Evolutionary conservation across 2,888 invertebrate species (phyloP), one percentile per base, ranked within the genome.

Genomic region (Pyrocoelia pectoralis): DNA sequence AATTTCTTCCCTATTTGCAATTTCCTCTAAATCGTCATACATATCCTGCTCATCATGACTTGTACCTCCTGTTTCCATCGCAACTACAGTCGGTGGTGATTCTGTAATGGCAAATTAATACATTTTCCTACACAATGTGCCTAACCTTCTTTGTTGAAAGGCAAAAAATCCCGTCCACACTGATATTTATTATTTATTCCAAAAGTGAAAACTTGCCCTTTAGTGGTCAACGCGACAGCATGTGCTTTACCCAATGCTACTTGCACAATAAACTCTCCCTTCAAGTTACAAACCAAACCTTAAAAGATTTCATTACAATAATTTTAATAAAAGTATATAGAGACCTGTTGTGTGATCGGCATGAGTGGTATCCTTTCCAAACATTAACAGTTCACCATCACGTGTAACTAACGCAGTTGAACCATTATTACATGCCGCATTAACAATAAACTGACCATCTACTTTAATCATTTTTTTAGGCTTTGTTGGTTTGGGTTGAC

Each of bases 171-270:
- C 67, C 97, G 84, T 2, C 98, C 98, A 82, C 98, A 98, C 78
- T 98, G 98, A 0, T 97, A 97, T 79, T 97, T 96, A 79, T 98
- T 98, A 81, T 98, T 98, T 66, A 98, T 92, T 3, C 98, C 98
- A 81, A 98, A 97, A 0, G 98, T 96, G 79, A 91, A 97, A 1
- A 98, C 89, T 72, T 92, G 90, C 0, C 98, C 98, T 76, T 92
- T 92, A 70, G 88, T 90, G 10, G 93, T 95, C 9, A 98, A 83
- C 0, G 89, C 93, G 0, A 95, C 93, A n/a, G 93, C 93, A 76
- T 98, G 98, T 0, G 98, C 98, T 82, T 98, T 98, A 1, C 98
- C 98, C 61, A 99, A 82, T 0, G 93, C 91, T 2, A 97, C 90
- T 83, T 91, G 85, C 0, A 82, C 81, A 19, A 83, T 73, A 68